Evolutionary conservation across 2,888 invertebrate genomes (phyloP).

Genomic region (Abrostola tripartita): DNA sequence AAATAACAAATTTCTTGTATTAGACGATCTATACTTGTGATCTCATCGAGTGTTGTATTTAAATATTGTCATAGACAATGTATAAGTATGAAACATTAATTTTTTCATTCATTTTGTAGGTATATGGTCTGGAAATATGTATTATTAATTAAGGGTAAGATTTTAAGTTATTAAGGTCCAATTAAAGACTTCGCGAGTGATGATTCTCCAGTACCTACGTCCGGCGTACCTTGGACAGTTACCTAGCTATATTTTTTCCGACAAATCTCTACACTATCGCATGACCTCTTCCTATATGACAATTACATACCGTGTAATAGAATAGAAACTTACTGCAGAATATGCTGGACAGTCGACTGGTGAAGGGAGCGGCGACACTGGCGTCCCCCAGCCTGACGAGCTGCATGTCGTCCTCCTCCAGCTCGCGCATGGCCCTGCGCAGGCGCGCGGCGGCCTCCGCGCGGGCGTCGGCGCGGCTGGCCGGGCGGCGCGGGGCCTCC

Average conservation of each 20-base stretch:
- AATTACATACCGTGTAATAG: neutral
- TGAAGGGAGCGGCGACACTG: conserved; percentile 99
- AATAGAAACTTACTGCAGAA: conserved; percentile 92
- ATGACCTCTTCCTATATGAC: too few species aligned
- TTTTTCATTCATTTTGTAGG: too few species aligned
- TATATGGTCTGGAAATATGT: too few species aligned
- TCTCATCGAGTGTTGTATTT: neutral
- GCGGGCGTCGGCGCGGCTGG: conserved; percentile 70
- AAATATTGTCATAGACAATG: too few species aligned
- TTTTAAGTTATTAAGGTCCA: too few species aligned
- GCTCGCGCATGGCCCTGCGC: conserved; percentile 93
- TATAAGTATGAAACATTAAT: too few species aligned
- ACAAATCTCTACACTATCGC: too few species aligned
- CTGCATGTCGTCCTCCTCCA: conserved; percentile 96
- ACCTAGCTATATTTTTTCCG: too few species aligned
- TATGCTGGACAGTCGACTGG: conserved; percentile 98
- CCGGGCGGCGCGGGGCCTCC: conserved; percentile 85
- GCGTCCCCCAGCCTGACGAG: conserved; percentile 99
- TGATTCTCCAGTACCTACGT: too few species aligned
- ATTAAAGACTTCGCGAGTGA: too few species aligned
- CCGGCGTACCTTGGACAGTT: too few species aligned
- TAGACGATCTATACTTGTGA: neutral
- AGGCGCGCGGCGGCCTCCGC: conserved; percentile 83
- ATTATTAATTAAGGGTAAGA: too few species aligned
- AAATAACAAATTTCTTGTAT: neutral